Evolutionary conservation across 2,113 vertebrate genomes (phyloP), one percentile per base, ranked within the genome.

Genomic region (Burhinus oedicnemus): DNA sequence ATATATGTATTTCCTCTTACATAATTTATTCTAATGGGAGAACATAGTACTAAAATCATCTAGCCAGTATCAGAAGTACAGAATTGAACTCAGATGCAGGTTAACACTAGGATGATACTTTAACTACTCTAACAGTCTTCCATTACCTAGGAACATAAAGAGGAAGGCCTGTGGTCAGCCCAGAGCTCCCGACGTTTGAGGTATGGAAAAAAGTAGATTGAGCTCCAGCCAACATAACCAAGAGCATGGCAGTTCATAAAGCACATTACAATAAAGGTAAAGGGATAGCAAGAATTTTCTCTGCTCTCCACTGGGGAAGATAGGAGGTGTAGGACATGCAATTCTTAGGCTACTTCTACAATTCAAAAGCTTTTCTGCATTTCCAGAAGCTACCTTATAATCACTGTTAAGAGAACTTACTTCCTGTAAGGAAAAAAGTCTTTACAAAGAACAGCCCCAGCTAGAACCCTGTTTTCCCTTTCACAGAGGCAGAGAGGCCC

Each of bases 291-390:
- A 65, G 38, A 88, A 34, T 30, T 49, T 82, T 76, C 18, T 71
- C 58, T 85, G 55, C 42, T 55, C n/a, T 10, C n/a, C 2, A 2
- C 18, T 38, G 36, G 8, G 7, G 11, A 62, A 64, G 15, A 30
- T 18, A 55, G 72, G 15, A 89, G 20, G 3, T 1, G 1, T 2
- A 81, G 11, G 21, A 51, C 1, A 2, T 6, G 16, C 10, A 62
- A 45, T 54, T 94, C 54, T 93, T 62, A 17, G 15, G 34, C 47
- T 42, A 45, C 13, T 55, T 15, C 22, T 58, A 52, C 15, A 85
- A 38, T 15, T 71, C 26, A 64, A 47, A 58, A 54, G 3, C 30
- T 62, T 45, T 66, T 26, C 68, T 72, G 18, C 7, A 32, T 58
- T 94, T 96, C 12, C 51, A 83, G 32, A 83, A 62, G 45, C 57